Percentiles rank a stretch among this genome's conserved stretches.
Conservation (phyloP, 2,888 invertebrate species). For the Strigamia maritima region DNA sequence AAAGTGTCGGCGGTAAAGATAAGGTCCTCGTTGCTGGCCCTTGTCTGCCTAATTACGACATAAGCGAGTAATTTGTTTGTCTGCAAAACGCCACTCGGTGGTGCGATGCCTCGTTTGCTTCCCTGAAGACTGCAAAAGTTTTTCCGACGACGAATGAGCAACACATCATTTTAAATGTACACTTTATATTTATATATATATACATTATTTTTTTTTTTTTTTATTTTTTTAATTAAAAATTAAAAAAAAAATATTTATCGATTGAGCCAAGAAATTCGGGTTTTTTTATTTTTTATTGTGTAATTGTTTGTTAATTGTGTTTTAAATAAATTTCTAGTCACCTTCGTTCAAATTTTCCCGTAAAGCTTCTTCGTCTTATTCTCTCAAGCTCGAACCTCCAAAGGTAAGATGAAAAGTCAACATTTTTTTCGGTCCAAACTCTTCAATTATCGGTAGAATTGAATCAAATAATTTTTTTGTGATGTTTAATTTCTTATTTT, state of each 20-base stretch:
- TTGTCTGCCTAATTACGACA: background rate
- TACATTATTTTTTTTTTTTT: no score
- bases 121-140: no score
- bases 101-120: background rate
- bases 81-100: background rate
- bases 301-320: background rate
- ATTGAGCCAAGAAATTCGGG: no score
- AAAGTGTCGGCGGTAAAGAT: conserved; percentile 5
- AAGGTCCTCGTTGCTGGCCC: background rate
- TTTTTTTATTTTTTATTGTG: no score
- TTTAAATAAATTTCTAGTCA: conserved; percentile 63
- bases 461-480: background rate
- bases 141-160: no score
- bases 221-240: no score
- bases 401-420: conserved; percentile 47
- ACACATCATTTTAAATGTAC: no score
- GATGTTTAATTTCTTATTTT: background rate
- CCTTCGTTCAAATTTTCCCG: conserved; percentile 96
- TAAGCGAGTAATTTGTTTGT: background rate
- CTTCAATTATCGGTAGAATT: background rate
- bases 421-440: background rate
- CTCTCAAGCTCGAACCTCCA: conserved; percentile 77
- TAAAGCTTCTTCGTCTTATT: conserved; percentile 95
- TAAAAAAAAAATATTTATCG: no score
- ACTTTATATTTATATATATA: no score